Conservation (phyloP, 2,797 vertebrate genomes). For the Chaetodon trifasciatus region DNA sequence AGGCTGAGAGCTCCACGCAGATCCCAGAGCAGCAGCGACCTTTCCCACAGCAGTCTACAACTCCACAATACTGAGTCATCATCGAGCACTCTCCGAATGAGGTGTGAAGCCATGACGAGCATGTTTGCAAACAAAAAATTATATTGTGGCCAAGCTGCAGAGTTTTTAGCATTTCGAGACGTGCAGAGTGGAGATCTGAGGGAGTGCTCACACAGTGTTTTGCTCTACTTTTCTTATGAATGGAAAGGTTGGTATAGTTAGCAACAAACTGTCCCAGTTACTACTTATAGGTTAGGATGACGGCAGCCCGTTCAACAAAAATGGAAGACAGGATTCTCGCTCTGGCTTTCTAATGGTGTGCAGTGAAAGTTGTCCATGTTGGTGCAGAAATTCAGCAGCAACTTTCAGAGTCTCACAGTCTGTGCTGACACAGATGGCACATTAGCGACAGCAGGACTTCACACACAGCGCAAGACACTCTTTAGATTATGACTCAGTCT, state of each 20-base stretch:
- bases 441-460: conserved; percentile 47
- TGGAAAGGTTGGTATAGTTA: conserved; percentile 41
- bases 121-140: conserved; percentile 52
- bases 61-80: conserved; percentile 53
- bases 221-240: conserved; percentile 34
- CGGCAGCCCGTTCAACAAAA: neutral
- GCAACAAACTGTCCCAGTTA: conserved; percentile 42
- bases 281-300: conserved; percentile 8
- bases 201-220: conserved; percentile 10
- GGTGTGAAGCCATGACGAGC: conserved; percentile 25
- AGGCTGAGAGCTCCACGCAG: conserved; percentile 27
- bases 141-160: neutral
- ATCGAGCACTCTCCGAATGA: conserved; percentile 1
- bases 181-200: neutral
- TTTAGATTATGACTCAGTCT: conserved; percentile 38
- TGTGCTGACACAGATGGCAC: conserved; percentile 60
- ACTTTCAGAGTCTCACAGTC: conserved; percentile 42
- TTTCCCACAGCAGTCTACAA: conserved; percentile 58
- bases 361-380: conserved; percentile 30
- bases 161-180: conserved; percentile 8
- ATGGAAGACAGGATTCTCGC: conserved; percentile 3
- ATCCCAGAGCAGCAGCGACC: conserved; percentile 51
- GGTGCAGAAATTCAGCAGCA: conserved; percentile 12
- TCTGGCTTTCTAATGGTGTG: conserved; percentile 3
- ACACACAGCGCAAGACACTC: conserved; percentile 36